Base-by-base conservation (phyloP, 2,888 invertebrate genomes). In the Eristalis intricaria region DNA sequence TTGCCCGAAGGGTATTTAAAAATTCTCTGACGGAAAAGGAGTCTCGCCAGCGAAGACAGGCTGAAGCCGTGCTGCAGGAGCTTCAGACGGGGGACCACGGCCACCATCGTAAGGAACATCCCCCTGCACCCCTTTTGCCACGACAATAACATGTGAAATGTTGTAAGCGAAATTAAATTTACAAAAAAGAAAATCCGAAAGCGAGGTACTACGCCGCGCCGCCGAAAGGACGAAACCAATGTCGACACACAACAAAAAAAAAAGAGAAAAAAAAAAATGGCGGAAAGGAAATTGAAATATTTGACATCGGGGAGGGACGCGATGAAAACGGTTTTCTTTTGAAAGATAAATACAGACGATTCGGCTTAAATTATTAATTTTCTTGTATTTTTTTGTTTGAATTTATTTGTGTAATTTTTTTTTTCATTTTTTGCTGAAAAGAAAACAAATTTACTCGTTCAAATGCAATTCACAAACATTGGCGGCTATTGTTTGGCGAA, bases 1-100 rank as follows among this genome's bases (percentile, higher is more conserved):
- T 84, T 84, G 84, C 87, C 84, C 79, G 75, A 87, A 84, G 87
- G 87, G 73, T 87, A 84, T 87, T 87, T 87, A 84, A 87, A 87
- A 87, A 84, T 84, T 84, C 87, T 50, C 71, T 56, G 13, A 22
- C 65, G 66, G 35, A 35, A 83, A 75, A 61, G 63, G 66, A 82
- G 71, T 58, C 64, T 23, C 22, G 13, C 32, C 58, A 43, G 71
- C 40, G 22, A n/a, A 50, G 23, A 58, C 58, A 23, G 22, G 7
- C 4, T 10, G 32, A 32, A 32, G 32, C 32, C 32, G 32, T 8
- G 32, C 32, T 1, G 7, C 32, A 8, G 32, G 32, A 32, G 7
- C 10, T 5, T 2, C 4, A 29, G 29, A 0, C 2, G 29, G 29
- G 29, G 32, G 2, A 1, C 26, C 26, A 32, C 11, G 58, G 7